A percentile compares a stretch with the other conserved stretches of the same genome.
Conservation (phyloP, 2,797 vertebrate species). For the Xyrichtys novacula region DNA sequence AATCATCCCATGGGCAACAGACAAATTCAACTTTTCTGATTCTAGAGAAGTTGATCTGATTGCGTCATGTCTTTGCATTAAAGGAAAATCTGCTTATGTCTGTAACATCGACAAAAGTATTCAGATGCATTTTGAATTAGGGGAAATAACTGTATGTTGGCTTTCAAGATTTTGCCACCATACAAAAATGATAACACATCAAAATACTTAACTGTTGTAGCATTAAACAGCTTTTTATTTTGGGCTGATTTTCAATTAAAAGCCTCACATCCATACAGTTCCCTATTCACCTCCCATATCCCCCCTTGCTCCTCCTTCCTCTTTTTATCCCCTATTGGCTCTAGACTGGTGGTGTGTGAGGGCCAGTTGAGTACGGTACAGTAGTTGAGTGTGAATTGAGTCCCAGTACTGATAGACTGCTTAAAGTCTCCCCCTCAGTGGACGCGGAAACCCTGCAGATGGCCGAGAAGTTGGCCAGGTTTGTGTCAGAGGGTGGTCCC, state of each 20-base stretch:
- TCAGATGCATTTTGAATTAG: no score
- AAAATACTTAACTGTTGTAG: not conserved
- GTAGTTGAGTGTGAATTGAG: conserved; percentile 92
- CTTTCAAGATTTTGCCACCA: no score
- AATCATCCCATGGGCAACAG: not conserved
- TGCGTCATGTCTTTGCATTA: no score
- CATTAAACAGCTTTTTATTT: not conserved
- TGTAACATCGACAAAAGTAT: no score
- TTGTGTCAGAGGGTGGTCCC: conserved; percentile 94
- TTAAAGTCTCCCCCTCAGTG: conserved; percentile 99
- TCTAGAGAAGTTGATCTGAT: not conserved
- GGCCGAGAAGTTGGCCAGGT: conserved; percentile 93
- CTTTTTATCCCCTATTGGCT: conserved; percentile 87
- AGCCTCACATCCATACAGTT: conserved; percentile 61
- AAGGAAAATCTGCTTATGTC: no score
- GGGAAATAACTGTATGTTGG: no score
- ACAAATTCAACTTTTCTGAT: not conserved
- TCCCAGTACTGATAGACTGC: conserved; percentile 97
- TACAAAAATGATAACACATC: no score
- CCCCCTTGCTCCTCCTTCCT: conserved; percentile 81
- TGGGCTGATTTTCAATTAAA: conserved; percentile 43
- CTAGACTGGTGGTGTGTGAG: conserved; percentile 89
- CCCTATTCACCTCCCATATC: conserved; percentile 76
- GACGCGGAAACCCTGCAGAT: conserved; percentile 91
- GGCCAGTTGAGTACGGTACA: conserved; percentile 90